Base-by-base conservation (phyloP, 2,797 vertebrate species). In the Paedocypris micromegethes region DNA sequence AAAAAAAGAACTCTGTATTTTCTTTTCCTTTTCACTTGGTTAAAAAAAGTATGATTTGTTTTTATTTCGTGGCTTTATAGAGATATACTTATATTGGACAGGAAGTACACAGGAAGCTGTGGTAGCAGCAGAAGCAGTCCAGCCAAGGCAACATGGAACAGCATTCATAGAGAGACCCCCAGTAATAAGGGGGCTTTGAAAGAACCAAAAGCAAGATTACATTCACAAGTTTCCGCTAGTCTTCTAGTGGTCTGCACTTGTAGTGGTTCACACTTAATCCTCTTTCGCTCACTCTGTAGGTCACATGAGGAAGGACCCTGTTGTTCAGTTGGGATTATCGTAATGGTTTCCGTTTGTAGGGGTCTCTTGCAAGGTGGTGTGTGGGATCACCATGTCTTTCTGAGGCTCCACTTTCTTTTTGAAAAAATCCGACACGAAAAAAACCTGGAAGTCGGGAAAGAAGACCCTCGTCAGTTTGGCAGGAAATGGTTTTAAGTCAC, bases 371-470 rank as follows among this genome's bases (percentile, higher is more conserved):
- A 97, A 87, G 54, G 88, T 93, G 3, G 93, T 91, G 56, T 98
- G 95, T 0, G 91, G 89, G 68, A 86, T 83, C 5, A 94, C 92
- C 0, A 79, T 83, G 3, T 92, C 91, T 75, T 88, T 91, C 1
- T 77, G 83, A 41, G 85, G 83, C 2, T 83, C 81, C 1, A 64
- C 81, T 4, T 66, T 81, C 4, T 83, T 84, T 85, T 96, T 96
- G 87, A 98, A 99, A 81, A 99, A 98, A 85, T 95, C 93, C 0
- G 97, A 97, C 66, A 98, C 94, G 0, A 87, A 96, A 42, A 93
- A 88, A 68, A 89, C 92, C 97, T 72, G 54, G 2, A 49, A 62
- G 72, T 39, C 64, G 58, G 56, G 23, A 65, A 55, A 57, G 44
- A 4, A n/a, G 51, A 7, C 5, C 39, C 23, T 23, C 23, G 23